Evolutionary conservation across 2,888 invertebrate genomes (phyloP).

Genomic region (Noctua janthe): DNA sequence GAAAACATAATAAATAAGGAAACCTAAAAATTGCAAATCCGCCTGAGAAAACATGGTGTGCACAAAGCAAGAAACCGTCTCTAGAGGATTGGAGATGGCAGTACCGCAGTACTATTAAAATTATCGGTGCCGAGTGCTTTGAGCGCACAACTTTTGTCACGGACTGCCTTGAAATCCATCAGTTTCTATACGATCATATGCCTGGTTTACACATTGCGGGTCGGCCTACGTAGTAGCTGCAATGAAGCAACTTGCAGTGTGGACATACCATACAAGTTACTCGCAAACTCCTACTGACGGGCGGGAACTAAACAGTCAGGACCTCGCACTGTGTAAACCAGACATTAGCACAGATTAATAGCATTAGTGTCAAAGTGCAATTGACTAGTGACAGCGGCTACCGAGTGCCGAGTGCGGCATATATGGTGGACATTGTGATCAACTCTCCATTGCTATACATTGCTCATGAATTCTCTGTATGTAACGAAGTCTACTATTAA

Average conservation of each 20-base stretch:
- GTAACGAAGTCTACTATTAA: neutral
- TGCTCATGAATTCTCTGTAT: neutral
- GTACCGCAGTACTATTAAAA: neutral
- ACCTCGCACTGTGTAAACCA: too few relatives aligned
- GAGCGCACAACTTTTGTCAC: neutral
- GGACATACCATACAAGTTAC: neutral
- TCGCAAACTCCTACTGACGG: too few relatives aligned
- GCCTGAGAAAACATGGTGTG: neutral
- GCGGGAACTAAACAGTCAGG: too few relatives aligned
- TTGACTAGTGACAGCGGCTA: neutral
- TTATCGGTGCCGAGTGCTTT: neutral
- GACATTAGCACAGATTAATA: too few relatives aligned
- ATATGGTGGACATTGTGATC: neutral
- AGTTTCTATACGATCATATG: neutral
- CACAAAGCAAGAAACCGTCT: neutral
- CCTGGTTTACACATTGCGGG: neutral
- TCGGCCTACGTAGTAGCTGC: neutral
- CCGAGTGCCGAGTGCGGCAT: neutral
- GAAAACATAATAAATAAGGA: too few relatives aligned
- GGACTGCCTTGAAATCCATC: neutral
- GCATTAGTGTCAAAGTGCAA: neutral
- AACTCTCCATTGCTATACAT: neutral
- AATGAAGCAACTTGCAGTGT: neutral
- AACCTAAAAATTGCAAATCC: neutral
- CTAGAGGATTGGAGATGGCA: neutral